A percentile compares a stretch with the other conserved stretches of the same genome.
phyloP scores from a whole-genome alignment of 2,888 invertebrate species.

The Rosalia funebris region DNA sequence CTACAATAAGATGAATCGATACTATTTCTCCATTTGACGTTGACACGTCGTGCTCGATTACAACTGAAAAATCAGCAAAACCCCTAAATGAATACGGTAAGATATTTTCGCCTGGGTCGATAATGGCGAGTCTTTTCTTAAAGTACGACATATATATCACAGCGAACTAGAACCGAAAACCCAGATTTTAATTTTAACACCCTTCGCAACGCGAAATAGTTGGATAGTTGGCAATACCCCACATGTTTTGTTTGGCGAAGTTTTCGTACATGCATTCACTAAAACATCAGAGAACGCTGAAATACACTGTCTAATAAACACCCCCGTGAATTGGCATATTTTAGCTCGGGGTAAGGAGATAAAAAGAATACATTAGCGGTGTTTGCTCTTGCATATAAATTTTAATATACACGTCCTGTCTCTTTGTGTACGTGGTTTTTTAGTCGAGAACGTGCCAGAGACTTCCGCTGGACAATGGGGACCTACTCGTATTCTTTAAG shows the following conservation, averaged over 20 bases:
- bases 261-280: neutral
- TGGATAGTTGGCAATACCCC: slow-evolving; percentile 4
- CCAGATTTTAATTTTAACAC: slow-evolving; percentile 7
- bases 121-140: neutral
- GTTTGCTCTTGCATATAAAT: slow-evolving; percentile 31
- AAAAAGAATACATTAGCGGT: slow-evolving; percentile 30
- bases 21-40: slow-evolving; percentile 31
- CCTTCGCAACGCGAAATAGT: slow-evolving; percentile 3
- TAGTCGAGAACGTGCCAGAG: slow-evolving; percentile 10
- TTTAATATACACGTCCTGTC: slow-evolving; percentile 29
- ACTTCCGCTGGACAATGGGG: no score
- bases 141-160: slow-evolving; percentile 2
- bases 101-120: slow-evolving; percentile 16
- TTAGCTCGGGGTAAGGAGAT: slow-evolving; percentile 23
- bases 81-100: slow-evolving; percentile 28
- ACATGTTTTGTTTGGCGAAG: neutral
- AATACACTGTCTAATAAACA: slow-evolving; percentile 28
- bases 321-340: slow-evolving; percentile 25
- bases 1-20: slow-evolving; percentile 28
- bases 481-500: no score
- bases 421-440: slow-evolving; percentile 14
- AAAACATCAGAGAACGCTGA: slow-evolving; percentile 1
- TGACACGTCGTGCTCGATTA: slow-evolving; percentile 23
- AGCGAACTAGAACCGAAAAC: neutral
- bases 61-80: slow-evolving; percentile 36